Evolutionary conservation across 1,140 invertebrate species (phyloP).

Genomic region (Neomicropteryx cornuta): DNA sequence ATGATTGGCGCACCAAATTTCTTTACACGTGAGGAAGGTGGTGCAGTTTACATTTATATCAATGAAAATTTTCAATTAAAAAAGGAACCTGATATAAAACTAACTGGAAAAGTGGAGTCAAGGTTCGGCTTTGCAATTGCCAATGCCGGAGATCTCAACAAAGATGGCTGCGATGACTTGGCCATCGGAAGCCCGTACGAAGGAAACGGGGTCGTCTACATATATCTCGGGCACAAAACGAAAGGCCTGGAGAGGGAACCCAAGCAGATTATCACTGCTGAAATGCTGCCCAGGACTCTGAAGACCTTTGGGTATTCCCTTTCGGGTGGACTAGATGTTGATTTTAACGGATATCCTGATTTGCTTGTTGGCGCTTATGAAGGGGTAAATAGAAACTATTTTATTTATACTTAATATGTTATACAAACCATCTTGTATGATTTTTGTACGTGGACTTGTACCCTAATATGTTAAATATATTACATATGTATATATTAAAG

Average conservation of each 20-base stretch:
- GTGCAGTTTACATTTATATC: constrained; percentile 84
- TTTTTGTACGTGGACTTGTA: too few species aligned
- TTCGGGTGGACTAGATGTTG: constrained; percentile 80
- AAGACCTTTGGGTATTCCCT: constrained; percentile 82
- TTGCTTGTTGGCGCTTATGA: constrained; percentile 82
- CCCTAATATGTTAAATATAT: too few species aligned
- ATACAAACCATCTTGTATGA: constrained; percentile 19
- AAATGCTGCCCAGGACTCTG: constrained; percentile 35
- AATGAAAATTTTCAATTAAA: constrained; percentile 38
- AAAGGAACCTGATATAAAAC: constrained; percentile 38
- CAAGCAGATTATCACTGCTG: constrained; percentile 50
- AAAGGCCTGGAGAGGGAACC: constrained; percentile 62
- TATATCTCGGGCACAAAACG: constrained; percentile 66
- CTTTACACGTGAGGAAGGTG: constrained; percentile 67
- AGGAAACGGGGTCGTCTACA: constrained; percentile 72
- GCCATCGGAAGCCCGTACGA: constrained; percentile 90
- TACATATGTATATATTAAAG: too few species aligned
- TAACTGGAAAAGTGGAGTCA: constrained; percentile 62
- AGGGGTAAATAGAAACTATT: constrained; percentile 38
- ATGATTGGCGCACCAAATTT: constrained; percentile 88
- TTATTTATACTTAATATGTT: constrained; percentile 14
- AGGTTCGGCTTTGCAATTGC: constrained; percentile 81
- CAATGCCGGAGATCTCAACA: constrained; percentile 82
- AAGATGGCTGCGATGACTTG: constrained; percentile 80
- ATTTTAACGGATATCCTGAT: constrained; percentile 87